Evolutionary conservation across 2,888 invertebrate genomes (phyloP).

Genomic region (Epirrhoe tristata): DNA sequence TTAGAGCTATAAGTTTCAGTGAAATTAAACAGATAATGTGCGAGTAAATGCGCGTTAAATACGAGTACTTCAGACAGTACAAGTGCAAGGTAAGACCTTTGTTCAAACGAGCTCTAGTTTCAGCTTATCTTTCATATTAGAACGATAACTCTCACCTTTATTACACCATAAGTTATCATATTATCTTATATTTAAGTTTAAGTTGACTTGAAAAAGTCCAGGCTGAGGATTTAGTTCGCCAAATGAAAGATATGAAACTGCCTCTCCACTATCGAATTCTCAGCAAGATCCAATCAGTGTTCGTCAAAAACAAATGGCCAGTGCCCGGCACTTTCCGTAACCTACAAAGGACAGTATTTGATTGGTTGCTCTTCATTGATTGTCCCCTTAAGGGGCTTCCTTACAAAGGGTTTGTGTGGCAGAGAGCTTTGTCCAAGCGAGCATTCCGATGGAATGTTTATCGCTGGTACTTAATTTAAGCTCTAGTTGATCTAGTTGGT

Average conservation of each 20-base stretch:
- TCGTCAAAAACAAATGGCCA: constrained; percentile 18
- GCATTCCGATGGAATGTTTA: neutral
- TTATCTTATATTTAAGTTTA: too few relatives aligned
- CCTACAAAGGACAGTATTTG: constrained; percentile 8
- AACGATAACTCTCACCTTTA: too few relatives aligned
- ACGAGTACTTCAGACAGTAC: too few relatives aligned
- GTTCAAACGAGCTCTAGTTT: too few relatives aligned
- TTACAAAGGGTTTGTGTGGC: constrained; percentile 7
- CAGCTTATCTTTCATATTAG: too few relatives aligned
- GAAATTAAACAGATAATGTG: too few relatives aligned
- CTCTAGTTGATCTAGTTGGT: neutral
- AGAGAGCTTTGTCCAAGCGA: neutral
- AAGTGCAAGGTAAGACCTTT: too few relatives aligned
- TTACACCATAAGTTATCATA: too few relatives aligned
- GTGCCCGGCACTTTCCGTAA: constrained; percentile 7
- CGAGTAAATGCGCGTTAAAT: too few relatives aligned
- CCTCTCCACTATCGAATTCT: constrained; percentile 2
- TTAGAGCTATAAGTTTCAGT: too few relatives aligned
- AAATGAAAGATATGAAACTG: neutral
- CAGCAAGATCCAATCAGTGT: constrained; percentile 12
- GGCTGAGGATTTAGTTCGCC: too few relatives aligned
- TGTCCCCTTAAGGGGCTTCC: constrained; percentile 12
- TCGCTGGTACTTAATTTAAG: neutral
- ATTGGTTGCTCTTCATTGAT: constrained; percentile 18
- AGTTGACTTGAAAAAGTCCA: too few relatives aligned